Base-by-base conservation (phyloP, 2,888 invertebrate genomes). In the Thyatira batis region DNA sequence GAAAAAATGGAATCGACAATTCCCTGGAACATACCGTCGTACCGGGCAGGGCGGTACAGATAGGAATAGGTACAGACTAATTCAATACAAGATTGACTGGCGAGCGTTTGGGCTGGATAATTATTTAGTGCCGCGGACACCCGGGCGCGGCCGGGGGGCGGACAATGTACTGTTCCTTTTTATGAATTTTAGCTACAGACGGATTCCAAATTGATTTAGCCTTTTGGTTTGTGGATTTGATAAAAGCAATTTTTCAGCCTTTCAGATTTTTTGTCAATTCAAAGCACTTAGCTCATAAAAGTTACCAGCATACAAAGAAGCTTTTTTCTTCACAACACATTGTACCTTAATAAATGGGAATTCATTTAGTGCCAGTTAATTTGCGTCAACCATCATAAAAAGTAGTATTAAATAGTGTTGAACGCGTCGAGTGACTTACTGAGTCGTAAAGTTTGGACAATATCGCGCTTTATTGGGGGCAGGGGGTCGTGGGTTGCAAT, bases 1-100 rank as follows among this genome's bases (percentile, higher is more conserved):
- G 51, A 58, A 75, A 65, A 60, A 20, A 63, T 57, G 57, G 54
- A 61, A 73, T 69, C 58, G 57, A 55, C 67, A 49, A 61, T 55
- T 52, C 45, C 51, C 48, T 50, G 49, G 60, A 53, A 51, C 44
- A 50, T 55, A 49, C 52, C 46, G 43, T 20, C 13, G 21, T 11
- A 33, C 13, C 4, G 13, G n/a, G 13, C 33, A 13, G 13, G 13
- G 13, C n/a, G 17, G n/a, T n/a, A n/a, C 33, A 11, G 17, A 8
- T 5, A 39, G 13, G 17, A 8, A 17, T 8, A n/a, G 6, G 45
- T 50, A 49, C 21, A 48, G 48, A 51, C 46, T 54, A 54, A 54
- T 54, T 52, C 46, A 33, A 56, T 54, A 55, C 57, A 57, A 54
- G 53, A 21, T 23, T 45, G 39, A 39, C 39, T 51, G 53, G 28